phyloP scores from a whole-genome alignment of 1,140 invertebrate genomes.

The Nebria ingens region DNA sequence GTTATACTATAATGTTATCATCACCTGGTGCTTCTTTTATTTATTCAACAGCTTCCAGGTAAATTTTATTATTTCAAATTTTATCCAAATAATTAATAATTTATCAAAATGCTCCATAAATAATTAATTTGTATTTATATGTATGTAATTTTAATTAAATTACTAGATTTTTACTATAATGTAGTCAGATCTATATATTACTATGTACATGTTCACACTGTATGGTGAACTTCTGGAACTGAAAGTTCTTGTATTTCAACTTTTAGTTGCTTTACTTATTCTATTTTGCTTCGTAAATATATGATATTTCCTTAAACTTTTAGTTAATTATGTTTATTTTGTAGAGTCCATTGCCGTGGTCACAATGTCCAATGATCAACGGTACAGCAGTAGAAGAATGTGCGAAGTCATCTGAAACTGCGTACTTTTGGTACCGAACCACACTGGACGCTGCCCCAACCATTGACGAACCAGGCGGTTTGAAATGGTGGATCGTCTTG shows the following conservation, averaged over 20 bases:
- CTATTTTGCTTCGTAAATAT: not conserved
- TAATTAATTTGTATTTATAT: too few species aligned
- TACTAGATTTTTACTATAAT: too few species aligned
- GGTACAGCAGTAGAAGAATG: conserved; percentile 64
- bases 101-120: too few species aligned
- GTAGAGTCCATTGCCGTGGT: conserved; percentile 73
- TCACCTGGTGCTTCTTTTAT: conserved; percentile 97
- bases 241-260: not conserved
- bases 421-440: conserved; percentile 82
- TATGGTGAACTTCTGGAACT: not conserved
- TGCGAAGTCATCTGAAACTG: conserved; percentile 69
- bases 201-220: not conserved
- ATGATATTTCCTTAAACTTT: too few species aligned
- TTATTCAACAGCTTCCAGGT: conserved; percentile 82
- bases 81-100: too few species aligned
- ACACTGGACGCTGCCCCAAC: conserved; percentile 73
- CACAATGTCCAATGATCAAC: conserved; percentile 65
- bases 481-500: conserved; percentile 91
- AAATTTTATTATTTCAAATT: too few species aligned
- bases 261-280: not conserved
- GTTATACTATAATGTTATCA: conserved; percentile 96
- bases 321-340: conserved; percentile 27
- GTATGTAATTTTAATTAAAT: too few species aligned
- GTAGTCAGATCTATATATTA: too few species aligned
- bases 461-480: conserved; percentile 70